Conservation (phyloP, 1,140 invertebrate species). For the Drosophila paulistorum region DNA sequence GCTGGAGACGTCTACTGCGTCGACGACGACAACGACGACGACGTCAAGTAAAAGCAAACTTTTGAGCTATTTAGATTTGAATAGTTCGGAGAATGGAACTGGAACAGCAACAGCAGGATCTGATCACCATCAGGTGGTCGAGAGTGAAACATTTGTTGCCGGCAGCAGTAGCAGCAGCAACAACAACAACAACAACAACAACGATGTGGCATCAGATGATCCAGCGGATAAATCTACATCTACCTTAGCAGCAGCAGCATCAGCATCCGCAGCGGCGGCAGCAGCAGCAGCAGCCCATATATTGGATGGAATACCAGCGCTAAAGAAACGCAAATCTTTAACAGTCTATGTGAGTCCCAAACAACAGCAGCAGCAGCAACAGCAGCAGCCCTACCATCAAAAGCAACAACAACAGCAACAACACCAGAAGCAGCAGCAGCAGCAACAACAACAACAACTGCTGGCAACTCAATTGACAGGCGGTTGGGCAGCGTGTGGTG, state of each 20-base stretch:
- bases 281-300: slow-evolving; percentile 63
- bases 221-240: slow-evolving; percentile 36
- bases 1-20: slow-evolving; percentile 48
- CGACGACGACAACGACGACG: neutral
- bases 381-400: slow-evolving; percentile 48
- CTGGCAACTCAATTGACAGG: slow-evolving; percentile 31
- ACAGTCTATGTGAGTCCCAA: slow-evolving; percentile 83
- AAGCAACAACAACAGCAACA: slow-evolving; percentile 35
- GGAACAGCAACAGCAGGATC: slow-evolving; percentile 24
- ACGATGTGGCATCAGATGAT: slow-evolving; percentile 2
- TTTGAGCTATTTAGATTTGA: slow-evolving; percentile 71
- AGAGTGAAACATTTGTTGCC: slow-evolving; percentile 35
- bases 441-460: slow-evolving; percentile 39
- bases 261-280: slow-evolving; percentile 27
- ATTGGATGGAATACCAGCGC: slow-evolving; percentile 77
- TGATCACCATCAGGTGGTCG: slow-evolving; percentile 18
- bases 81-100: slow-evolving; percentile 62
- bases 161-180: neutral
- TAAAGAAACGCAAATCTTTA: slow-evolving; percentile 82
- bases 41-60: slow-evolving; percentile 57
- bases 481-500: slow-evolving; percentile 35
- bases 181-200: neutral
- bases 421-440: slow-evolving; percentile 37
- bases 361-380: slow-evolving; percentile 59
- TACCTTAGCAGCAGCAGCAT: slow-evolving; percentile 8